Evolutionary conservation across 2,797 vertebrate species (phyloP), one percentile per base, ranked within the genome.

Genomic region (Loris lydekkerianus): DNA sequence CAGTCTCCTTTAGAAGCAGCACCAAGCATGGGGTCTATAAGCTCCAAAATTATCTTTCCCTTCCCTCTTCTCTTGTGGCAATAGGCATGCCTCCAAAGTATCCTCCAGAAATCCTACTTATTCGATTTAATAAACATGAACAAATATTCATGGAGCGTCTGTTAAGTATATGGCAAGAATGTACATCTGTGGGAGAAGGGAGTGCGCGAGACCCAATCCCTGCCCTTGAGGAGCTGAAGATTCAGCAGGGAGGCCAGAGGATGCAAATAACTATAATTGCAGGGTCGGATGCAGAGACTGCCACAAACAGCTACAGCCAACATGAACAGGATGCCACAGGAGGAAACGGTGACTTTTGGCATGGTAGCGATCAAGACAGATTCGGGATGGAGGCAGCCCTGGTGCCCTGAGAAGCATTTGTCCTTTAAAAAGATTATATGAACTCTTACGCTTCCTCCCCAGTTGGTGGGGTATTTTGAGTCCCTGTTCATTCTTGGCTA

Each of bases 221-320:
- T 58, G 63, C 53, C 63, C 73, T 58, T 0, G 6, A 83, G 34
- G 23, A 65, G 72, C 2, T 49, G 82, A 87, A 88, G 81, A 72
- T 27, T 65, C 77, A 34, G 46, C 20, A 23, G 37, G 25, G 29
- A 92, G 67, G 31, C 37, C 46, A n/a, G 37, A 53, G 40, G 81
- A 77, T 77, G 69, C 67, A 92, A 85, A 91, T 77, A 69, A 67
- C 72, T 95, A 6, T 87, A 77, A 92, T 61, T 77, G 86, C 75
- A 91, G 78, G 86, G 67, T 67, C 14, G 60, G 65, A 37, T 0
- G 6, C 8, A 60, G 88, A 18, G 17, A 63, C 65, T 21, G 60
- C 82, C 78, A 90, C 84, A 91, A 76, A 90, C 56, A 56, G 75
- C 80, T 37, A 70, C 27, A 81, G 86, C 67, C 76, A 56, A 65